Percentiles rank a stretch among this genome's conserved stretches.
phyloP scores from a whole-genome alignment of 37 sponge, comb jelly and placozoan species.

The Cliona cf. orientalis region DNA sequence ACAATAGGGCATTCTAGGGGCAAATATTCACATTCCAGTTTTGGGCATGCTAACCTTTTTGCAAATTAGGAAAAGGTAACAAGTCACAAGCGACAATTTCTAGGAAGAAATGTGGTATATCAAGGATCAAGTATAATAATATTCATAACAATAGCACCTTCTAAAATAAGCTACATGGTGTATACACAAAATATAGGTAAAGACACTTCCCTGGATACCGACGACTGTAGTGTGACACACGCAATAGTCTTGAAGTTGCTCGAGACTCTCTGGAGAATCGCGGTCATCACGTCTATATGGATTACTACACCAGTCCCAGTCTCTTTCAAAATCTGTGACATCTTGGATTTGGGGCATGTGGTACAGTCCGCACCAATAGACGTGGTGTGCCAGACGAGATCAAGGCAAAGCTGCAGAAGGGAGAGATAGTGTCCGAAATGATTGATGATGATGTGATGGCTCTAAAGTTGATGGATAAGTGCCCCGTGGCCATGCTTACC shows the following conservation, averaged over 20 bases:
- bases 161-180: neutral
- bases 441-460: neutral
- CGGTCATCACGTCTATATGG: constrained; percentile 48
- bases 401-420: constrained; percentile 18
- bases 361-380: constrained; percentile 38
- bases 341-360: constrained; percentile 37
- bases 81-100: neutral
- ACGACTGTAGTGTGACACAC: constrained; percentile 15
- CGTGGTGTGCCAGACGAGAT: constrained; percentile 19
- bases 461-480: constrained; percentile 42
- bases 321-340: neutral
- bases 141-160: no score
- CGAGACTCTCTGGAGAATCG: neutral
- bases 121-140: no score
- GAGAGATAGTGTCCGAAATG: neutral
- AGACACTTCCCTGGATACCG: constrained; percentile 20
- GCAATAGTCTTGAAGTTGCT: constrained; percentile 8
- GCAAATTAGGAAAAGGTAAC: neutral
- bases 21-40: no score
- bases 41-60: no score
- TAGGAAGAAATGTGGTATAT: neutral
- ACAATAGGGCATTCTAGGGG: no score
- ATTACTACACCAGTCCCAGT: constrained; percentile 48
- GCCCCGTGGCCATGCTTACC: constrained; percentile 2
- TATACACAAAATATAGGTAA: constrained; percentile 40